Evolutionary conservation across 2,797 vertebrate species (phyloP).

Genomic region (Urophycis tenuis): DNA sequence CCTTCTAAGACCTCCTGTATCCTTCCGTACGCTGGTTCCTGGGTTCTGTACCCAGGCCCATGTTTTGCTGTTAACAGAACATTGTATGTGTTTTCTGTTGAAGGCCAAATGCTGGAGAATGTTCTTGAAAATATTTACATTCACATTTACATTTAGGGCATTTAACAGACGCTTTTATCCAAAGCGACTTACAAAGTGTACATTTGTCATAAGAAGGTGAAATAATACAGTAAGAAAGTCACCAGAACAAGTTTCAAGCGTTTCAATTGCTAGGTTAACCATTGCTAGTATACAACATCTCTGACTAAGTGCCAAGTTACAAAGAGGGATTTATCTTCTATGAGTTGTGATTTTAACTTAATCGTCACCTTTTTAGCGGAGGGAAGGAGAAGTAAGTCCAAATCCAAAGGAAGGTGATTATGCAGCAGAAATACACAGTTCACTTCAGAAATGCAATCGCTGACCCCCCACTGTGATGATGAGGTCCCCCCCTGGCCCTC

Average conservation of each 20-base stretch:
- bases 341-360: not conserved
- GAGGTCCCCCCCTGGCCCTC: not conserved
- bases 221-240: too few species aligned
- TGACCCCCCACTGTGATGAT: not conserved
- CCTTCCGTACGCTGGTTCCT: not conserved
- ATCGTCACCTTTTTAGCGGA: not conserved
- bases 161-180: too few species aligned
- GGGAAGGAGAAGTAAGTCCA: not conserved
- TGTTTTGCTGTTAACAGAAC: constrained; percentile 34
- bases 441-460: not conserved
- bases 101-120: not conserved
- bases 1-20: constrained; percentile 10
- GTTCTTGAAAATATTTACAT: too few species aligned
- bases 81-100: constrained; percentile 1
- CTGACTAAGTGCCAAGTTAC: too few species aligned
- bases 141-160: too few species aligned
- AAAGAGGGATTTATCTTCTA: too few species aligned
- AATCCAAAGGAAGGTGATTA: not conserved
- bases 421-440: not conserved
- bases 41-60: not conserved
- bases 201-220: too few species aligned
- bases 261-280: too few species aligned
- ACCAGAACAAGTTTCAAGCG: too few species aligned
- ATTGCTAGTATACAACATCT: too few species aligned
- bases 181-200: too few species aligned